phyloP scores from a whole-genome alignment of 2,888 invertebrate genomes.

The Cephus rjabovi region DNA sequence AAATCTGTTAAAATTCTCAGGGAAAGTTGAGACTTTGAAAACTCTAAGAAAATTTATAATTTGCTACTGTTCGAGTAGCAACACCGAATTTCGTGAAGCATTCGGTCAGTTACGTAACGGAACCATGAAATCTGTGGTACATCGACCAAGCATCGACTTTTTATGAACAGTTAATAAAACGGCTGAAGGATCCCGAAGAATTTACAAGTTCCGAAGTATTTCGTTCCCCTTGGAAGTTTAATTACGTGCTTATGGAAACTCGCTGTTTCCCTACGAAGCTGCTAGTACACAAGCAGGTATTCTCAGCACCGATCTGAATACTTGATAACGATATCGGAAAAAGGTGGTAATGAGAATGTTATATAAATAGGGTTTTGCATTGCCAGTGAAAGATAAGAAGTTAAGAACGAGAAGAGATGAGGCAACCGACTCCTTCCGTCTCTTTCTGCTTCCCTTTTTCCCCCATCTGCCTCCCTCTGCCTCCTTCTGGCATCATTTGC shows the following conservation, averaged over 20 bases:
- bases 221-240: background rate
- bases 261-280: background rate
- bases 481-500: too few species aligned
- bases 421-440: background rate
- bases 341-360: background rate
- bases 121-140: background rate
- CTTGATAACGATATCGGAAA: background rate
- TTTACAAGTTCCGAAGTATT: background rate
- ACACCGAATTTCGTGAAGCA: background rate
- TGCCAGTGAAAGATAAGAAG: background rate
- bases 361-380: background rate
- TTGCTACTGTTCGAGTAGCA: background rate
- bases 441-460: background rate
- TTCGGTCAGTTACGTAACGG: background rate
- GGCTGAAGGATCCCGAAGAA: background rate
- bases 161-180: background rate
- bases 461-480: too few species aligned
- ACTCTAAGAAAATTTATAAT: background rate
- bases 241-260: background rate
- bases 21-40: background rate
- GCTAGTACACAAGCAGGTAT: background rate
- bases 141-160: background rate
- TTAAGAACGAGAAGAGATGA: background rate
- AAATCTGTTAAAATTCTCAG: background rate
- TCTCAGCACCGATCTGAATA: background rate